Percentiles rank a stretch among this genome's conserved stretches.
phyloP scores from a whole-genome alignment of 2,888 invertebrate species.

The Drosophila testacea region DNA sequence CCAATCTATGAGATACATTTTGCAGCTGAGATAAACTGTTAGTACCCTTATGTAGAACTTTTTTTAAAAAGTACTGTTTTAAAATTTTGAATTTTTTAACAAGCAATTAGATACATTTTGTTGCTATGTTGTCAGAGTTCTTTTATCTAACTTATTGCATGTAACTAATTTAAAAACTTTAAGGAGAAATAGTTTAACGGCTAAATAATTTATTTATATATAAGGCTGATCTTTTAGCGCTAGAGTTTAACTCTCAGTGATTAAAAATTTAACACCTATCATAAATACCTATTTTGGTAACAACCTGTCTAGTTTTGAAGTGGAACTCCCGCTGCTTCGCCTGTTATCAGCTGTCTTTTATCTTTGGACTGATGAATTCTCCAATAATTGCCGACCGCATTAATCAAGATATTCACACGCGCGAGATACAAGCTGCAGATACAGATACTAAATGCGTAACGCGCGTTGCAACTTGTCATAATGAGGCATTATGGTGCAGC shows the following conservation, averaged over 20 bases:
- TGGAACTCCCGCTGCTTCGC: background rate
- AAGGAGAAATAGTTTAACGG: no score
- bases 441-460: conserved; percentile 57
- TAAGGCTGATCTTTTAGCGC: no score
- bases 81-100: conserved; percentile 55
- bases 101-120: conserved; percentile 37
- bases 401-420: conserved; percentile 68
- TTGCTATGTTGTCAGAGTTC: no score
- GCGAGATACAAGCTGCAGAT: conserved; percentile 39
- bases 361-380: conserved; percentile 29
- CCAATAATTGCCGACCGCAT: conserved; percentile 53
- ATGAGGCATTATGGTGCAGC: conserved; percentile 60
- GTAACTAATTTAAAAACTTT: no score
- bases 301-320: background rate
- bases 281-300: background rate
- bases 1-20: conserved; percentile 51
- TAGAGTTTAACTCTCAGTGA: no score
- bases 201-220: no score
- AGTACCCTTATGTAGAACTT: background rate
- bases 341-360: conserved; percentile 6
- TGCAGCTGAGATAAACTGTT: conserved; percentile 3
- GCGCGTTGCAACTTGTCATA: conserved; percentile 64
- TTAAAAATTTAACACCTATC: no score
- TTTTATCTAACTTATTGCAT: no score
- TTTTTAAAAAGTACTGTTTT: background rate